phyloP scores from a whole-genome alignment of 2,113 vertebrate genomes.

The Acanthisitta chloris region DNA sequence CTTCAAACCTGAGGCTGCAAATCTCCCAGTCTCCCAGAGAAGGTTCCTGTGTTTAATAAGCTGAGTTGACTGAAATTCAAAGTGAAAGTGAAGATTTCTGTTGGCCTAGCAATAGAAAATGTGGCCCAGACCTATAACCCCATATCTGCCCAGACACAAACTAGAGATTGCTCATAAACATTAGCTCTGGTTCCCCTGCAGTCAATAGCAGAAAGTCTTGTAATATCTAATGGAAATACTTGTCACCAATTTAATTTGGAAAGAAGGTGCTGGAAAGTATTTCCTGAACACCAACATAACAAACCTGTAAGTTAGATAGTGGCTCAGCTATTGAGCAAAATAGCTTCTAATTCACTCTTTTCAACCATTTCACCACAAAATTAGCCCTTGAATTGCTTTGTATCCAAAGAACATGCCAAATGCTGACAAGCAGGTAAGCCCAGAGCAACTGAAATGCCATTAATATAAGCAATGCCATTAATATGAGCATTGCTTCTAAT shows the following conservation, averaged over 20 bases:
- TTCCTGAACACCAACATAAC: not conserved
- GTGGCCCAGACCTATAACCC: not conserved
- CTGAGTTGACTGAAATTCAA: constrained; percentile 36
- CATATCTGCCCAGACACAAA: not conserved
- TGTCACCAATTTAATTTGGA: not conserved
- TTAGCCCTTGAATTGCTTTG: not conserved
- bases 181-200: not conserved
- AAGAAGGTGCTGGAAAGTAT: not conserved
- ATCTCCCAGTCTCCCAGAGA: not conserved
- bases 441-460: not conserved
- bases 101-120: not conserved
- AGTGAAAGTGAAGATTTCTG: constrained; percentile 32
- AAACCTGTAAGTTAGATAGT: not conserved
- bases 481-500: not conserved
- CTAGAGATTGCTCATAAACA: not conserved
- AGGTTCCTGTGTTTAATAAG: constrained; percentile 11
- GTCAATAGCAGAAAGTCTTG: not conserved
- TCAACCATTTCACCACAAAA: not conserved
- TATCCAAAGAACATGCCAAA: not conserved
- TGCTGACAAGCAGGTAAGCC: not conserved
- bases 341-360: not conserved
- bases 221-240: not conserved
- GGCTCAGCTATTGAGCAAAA: not conserved
- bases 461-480: not conserved
- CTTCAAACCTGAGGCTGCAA: constrained; percentile 4